Base-by-base conservation (phyloP, 2,113 vertebrate species). In the Erythrocebus patas region DNA sequence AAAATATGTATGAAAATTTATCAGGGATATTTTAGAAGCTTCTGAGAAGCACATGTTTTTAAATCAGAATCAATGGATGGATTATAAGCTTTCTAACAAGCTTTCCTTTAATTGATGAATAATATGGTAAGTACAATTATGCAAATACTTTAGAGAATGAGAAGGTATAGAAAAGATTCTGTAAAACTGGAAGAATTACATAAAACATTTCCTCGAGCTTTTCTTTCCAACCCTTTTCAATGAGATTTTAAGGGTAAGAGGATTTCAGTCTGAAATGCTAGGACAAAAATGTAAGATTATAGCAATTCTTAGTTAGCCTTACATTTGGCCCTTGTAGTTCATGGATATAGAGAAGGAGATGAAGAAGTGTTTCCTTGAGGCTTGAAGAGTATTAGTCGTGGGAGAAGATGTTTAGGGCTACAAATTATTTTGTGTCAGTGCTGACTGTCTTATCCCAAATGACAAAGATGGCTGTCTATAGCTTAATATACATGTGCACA, bases 21-120 rank as follows among this genome's bases (percentile, higher is more conserved):
- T 10, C 16, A 48, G n/a, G 16, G 11, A 87, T 17, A 70, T 52
- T 97, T 93, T 55, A 70, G 32, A 87, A 80, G 20, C 25, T 12
- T 79, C 20, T 43, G n/a, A 94, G 52, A 82, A 91, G 73, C 25
- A 40, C 12, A 6, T 59, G 1, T 48, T 48, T 57, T 81, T 82
- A 8, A 68, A 80, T 94, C 48, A 68, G 52, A 94, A 83, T 66
- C 27, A 79, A 48, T 6, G 2, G 7, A 38, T 89, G 9, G 38
- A 64, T 85, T 84, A 82, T 59, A 72, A 78, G 13, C 8, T 87
- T 82, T 95, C 8, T 59, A 38, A 87, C 18, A 32, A 86, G 57
- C 11, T 90, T 92, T 35, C 25, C 78, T 91, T 81, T 64, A n/a
- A 95, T n/a, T 85, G 79, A 89, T 50, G 14, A 89, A 9, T 84